Conservation (phyloP, 2,888 invertebrate species). For the Tipula helvola region DNA sequence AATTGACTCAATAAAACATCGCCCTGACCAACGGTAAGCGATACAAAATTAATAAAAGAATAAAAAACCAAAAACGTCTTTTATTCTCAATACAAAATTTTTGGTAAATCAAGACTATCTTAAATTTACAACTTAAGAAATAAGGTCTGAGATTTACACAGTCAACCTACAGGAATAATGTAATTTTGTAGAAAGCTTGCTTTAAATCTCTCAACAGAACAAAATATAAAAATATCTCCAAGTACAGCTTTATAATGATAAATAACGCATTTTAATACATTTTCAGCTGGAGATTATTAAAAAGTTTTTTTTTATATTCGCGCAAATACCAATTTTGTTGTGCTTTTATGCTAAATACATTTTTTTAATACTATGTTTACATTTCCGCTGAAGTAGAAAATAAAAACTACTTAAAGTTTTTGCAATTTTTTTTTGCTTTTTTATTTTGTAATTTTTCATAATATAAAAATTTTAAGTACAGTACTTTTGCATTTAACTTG, state of each 20-base stretch:
- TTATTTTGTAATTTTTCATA: neutral
- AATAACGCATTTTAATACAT: neutral
- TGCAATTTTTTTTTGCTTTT: neutral
- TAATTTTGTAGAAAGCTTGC: too few relatives aligned
- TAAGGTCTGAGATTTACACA: too few relatives aligned
- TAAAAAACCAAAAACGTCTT: too few relatives aligned
- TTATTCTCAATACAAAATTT: too few relatives aligned
- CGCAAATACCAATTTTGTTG: neutral
- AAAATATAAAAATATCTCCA: neutral
- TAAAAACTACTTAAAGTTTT: neutral
- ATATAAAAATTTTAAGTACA: neutral
- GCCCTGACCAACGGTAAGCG: too few relatives aligned
- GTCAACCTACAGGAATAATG: too few relatives aligned
- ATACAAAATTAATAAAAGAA: too few relatives aligned
- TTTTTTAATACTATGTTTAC: neutral
- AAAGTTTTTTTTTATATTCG: neutral
- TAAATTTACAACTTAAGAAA: too few relatives aligned
- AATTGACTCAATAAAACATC: too few relatives aligned
- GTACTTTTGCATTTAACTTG: neutral
- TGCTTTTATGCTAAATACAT: neutral
- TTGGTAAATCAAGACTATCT: too few relatives aligned
- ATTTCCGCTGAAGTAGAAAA: neutral
- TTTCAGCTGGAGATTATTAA: neutral
- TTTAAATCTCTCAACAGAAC: too few relatives aligned
- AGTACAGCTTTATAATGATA: neutral